phyloP scores from a whole-genome alignment of 2,888 invertebrate genomes.

The Cylindroiulus punctatus region DNA sequence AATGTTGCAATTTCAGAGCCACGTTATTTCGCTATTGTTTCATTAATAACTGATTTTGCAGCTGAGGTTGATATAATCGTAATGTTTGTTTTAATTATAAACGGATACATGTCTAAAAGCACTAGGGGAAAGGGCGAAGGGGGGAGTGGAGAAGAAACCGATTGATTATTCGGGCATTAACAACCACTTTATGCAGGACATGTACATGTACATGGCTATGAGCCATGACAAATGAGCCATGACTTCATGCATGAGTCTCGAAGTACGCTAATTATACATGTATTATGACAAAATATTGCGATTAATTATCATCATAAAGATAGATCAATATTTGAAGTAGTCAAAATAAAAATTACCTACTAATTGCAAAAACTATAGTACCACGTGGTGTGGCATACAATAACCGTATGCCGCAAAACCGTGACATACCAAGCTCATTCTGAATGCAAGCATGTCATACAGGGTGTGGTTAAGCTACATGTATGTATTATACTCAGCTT shows the following conservation, averaged over 20 bases:
- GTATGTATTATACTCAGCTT: too few species aligned
- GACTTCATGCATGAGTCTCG: neutral
- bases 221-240: too few species aligned
- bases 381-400: neutral
- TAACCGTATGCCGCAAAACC: too few species aligned
- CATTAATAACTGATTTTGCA: neutral
- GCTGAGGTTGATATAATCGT: slow-evolving; percentile 1
- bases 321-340: slow-evolving; percentile 33
- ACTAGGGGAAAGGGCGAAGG: neutral
- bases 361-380: neutral
- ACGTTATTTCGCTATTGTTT: neutral
- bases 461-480: too few species aligned
- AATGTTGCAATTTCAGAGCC: neutral
- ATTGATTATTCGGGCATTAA: slow-evolving; percentile 34
- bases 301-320: slow-evolving; percentile 20
- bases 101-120: neutral
- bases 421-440: too few species aligned
- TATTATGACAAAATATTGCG: neutral
- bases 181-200: slow-evolving; percentile 3
- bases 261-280: slow-evolving; percentile 37
- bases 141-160: neutral
- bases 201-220: neutral
- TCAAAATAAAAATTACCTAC: neutral
- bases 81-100: slow-evolving; percentile 31
- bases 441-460: too few species aligned